These are phyloP conservation scores for Menura novaehollandiae DNA, from an alignment of 2,113 vertebrate species.

Conservation along the genomic window DNA sequence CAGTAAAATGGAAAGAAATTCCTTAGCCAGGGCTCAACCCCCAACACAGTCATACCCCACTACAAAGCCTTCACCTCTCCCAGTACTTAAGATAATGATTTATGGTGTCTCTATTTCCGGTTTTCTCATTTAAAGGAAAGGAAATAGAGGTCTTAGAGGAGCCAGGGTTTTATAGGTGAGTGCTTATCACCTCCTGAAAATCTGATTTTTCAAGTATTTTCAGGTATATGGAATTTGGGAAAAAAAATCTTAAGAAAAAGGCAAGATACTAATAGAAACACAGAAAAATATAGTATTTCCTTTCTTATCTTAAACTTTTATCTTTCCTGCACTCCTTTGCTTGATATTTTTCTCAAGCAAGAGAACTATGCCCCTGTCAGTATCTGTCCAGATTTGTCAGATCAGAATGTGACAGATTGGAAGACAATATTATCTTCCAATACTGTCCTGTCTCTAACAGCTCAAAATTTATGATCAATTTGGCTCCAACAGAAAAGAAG, in stretches of 20 bases:
- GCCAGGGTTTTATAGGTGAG: background rate
- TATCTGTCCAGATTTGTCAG: background rate
- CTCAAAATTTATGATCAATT: background rate
- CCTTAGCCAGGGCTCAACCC: no score
- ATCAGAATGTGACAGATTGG: no score
- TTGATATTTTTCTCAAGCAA: background rate
- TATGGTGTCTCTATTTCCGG: background rate
- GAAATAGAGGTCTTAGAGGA: background rate
- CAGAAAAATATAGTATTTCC: background rate
- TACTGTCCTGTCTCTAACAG: background rate
- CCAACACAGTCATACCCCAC: background rate
- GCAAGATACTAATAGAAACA: background rate
- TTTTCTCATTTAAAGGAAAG: background rate
- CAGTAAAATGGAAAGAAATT: no score
- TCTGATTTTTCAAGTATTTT: background rate
- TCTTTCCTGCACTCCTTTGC: background rate
- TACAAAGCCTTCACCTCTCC: background rate
- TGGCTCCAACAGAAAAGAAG: background rate
- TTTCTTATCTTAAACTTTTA: background rate
- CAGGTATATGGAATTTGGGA: background rate
- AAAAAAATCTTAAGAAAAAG: background rate
- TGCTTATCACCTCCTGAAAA: background rate
- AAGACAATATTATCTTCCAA: no score
- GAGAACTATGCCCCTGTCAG: background rate
- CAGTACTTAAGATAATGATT: background rate